Evolutionary conservation across 2,797 vertebrate genomes (phyloP), one percentile per base, ranked within the genome.

Genomic region (Peromyscus eremicus): DNA sequence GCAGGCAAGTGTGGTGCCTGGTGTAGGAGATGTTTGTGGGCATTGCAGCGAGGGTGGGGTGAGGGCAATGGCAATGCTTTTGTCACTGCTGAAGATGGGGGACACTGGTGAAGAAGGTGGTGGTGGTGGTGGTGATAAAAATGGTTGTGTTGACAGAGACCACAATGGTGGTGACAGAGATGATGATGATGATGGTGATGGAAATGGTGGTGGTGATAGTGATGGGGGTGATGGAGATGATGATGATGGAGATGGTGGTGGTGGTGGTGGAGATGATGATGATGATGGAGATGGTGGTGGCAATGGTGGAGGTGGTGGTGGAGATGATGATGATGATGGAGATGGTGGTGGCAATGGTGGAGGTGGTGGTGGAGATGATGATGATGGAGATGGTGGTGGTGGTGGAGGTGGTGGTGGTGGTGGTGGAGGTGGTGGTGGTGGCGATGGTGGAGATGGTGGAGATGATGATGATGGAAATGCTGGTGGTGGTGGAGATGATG

Each of bases 281-380:
- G 32, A 1, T 1, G 8, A 3, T 27, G 73, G 3, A 19, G 68
- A 23, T 5, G 70, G 2, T 0, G 32, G 4, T n/a, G n/a, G n/a
- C n/a, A n/a, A 3, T 19, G 4, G 2, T 27, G 49, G 4, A 17
- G 55, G 2, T 9, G 21, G 73, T 6, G 43, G 6, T 5, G 40
- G 7, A 6, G 55, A 9, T 34, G 32, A 16, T 34, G 80, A 7
- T 4, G 27, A 1, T 25, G 3, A 46, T 19, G 3, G 6, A 27
- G 40, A 3, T 25, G 55, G 2, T 1, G 12, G 1, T 5, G 23
- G 3, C 3, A n/a, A 0, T 1, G 57, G 2, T 1, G n/a, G n/a
- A n/a, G 5, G 0, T n/a, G 40, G 12, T 11, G 40, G 1, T 6
- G 75, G 0, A 11, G 62, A 3, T 1, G 66, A 2, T 55, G 23